phyloP scores from a whole-genome alignment of 2,113 vertebrate species.

The Cervus canadensis region DNA sequence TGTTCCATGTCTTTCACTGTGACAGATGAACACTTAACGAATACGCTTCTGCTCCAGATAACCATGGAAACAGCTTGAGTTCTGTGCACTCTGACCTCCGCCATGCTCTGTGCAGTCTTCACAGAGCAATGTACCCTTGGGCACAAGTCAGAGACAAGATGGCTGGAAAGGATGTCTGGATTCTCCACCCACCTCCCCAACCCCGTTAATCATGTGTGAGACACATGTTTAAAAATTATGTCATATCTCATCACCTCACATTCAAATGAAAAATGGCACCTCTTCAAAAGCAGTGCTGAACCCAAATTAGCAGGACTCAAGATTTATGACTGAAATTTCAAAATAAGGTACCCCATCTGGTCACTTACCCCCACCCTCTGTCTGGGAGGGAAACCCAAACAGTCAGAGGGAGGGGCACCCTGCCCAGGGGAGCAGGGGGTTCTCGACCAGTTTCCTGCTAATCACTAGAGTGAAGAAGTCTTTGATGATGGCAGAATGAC shows the following conservation, averaged over 20 bases:
- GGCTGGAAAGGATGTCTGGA: slow-evolving; percentile 35
- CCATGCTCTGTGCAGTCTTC: background rate
- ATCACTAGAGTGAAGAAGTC: background rate
- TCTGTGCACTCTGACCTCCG: background rate
- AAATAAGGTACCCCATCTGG: slow-evolving; percentile 4
- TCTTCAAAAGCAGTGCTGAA: slow-evolving; percentile 73
- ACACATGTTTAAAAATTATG: slow-evolving; percentile 74
- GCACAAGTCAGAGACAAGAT: slow-evolving; percentile 56
- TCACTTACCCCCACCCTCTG: background rate
- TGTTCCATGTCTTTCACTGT: background rate
- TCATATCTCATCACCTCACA: slow-evolving; percentile 73
- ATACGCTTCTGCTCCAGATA: background rate
- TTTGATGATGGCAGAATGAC: background rate
- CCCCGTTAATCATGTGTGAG: slow-evolving; percentile 70
- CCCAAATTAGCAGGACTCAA: slow-evolving; percentile 53
- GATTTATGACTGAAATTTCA: slow-evolving; percentile 60
- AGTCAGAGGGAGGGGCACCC: background rate
- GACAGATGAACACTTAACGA: background rate
- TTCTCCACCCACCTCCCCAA: background rate
- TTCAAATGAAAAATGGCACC: slow-evolving; percentile 62
- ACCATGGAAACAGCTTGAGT: background rate
- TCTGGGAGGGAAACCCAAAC: background rate
- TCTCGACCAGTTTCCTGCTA: background rate
- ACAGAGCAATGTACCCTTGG: background rate
- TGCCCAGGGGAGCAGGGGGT: background rate